Evolutionary conservation across 2,888 invertebrate genomes (phyloP), one percentile per base, ranked within the genome.

Genomic region (Spilosoma lubricipeda): DNA sequence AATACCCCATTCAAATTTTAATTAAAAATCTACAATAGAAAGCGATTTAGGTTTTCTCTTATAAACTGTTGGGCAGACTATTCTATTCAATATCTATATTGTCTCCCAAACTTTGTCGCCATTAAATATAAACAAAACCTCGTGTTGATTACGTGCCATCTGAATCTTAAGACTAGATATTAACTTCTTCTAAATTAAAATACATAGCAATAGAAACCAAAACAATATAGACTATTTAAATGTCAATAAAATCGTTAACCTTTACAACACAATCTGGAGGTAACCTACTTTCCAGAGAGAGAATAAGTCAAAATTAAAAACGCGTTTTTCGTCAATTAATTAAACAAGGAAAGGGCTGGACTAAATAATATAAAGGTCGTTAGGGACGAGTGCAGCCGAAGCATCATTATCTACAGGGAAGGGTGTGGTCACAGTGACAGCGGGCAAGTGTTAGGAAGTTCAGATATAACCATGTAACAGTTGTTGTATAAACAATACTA

Each of bases 341-440:
- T 94, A 93, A 93, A 93, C 92, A 92, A 91, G 91, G 88, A 90
- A 93, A 93, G 92, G 93, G 93, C 88, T 91, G 91, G 90, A 88
- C 93, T 91, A 91, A 93, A 94, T 94, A 93, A 94, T 94, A 93
- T 92, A 93, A 92, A 92, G 92, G 90, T 94, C 94, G 93, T 94
- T 94, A 94, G 92, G 90, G 90, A 81, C 85, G 90, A 93, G 91
- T 93, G 93, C 93, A 93, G 88, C 87, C 91, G 88, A 90, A 91
- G 91, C 92, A 90, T 92, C 94, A 93, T 94, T 94, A 94, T 94
- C 93, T 93, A 88, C 90, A 88, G 89, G 82, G 78, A 79, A 67
- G 73, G 79, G 85, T 79, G 78, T 48, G 89, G 90, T 65, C 48
- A 13, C 67, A 85, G 48, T 89, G 71, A 1, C 0, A 81, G 89